A percentile compares a stretch with the other conserved stretches of the same genome.
These are phyloP conservation scores for Drosophila ohnishii DNA, from an alignment of 1,140 invertebrate species.

Conservation along the genomic window DNA sequence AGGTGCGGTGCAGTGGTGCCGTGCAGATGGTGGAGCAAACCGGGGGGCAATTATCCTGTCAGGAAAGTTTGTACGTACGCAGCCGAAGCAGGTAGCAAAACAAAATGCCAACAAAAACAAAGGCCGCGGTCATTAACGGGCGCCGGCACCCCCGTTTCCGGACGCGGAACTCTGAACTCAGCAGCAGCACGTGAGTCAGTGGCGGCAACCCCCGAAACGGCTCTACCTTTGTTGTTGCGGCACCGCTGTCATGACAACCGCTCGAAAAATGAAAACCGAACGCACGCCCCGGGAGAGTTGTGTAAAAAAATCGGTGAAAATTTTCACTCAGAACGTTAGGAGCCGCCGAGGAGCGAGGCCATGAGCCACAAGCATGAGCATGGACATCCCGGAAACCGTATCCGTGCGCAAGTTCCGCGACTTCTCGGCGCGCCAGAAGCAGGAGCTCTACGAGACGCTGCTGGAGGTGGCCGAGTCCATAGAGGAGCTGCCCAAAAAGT, in stretches of 20 bases:
- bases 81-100: slow-evolving; percentile 73
- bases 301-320: slow-evolving; percentile 34
- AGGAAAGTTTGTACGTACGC: slow-evolving; percentile 60
- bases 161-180: slow-evolving; percentile 32
- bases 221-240: slow-evolving; percentile 54
- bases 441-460: slow-evolving; percentile 77
- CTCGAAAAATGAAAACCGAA: slow-evolving; percentile 32
- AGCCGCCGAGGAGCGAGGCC: slow-evolving; percentile 54
- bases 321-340: slow-evolving; percentile 67
- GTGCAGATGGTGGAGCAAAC: slow-evolving; percentile 18
- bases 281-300: slow-evolving; percentile 7
- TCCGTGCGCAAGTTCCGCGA: slow-evolving; percentile 77
- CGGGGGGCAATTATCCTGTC: slow-evolving; percentile 71
- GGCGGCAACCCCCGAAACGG: slow-evolving; percentile 12
- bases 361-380: slow-evolving; percentile 62
- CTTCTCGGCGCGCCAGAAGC: slow-evolving; percentile 69
- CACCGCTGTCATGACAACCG: slow-evolving; percentile 67
- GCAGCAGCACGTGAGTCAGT: slow-evolving; percentile 66
- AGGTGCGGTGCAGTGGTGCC: not conserved
- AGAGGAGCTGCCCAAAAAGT: slow-evolving; percentile 74
- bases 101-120: slow-evolving; percentile 80
- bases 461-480: slow-evolving; percentile 60
- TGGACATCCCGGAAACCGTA: slow-evolving; percentile 77
- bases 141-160: slow-evolving; percentile 56
- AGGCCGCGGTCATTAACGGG: slow-evolving; percentile 46